These are phyloP conservation scores for Hippocampus zosterae DNA, from an alignment of 2,113 vertebrate genomes.

Conservation along the genomic window DNA sequence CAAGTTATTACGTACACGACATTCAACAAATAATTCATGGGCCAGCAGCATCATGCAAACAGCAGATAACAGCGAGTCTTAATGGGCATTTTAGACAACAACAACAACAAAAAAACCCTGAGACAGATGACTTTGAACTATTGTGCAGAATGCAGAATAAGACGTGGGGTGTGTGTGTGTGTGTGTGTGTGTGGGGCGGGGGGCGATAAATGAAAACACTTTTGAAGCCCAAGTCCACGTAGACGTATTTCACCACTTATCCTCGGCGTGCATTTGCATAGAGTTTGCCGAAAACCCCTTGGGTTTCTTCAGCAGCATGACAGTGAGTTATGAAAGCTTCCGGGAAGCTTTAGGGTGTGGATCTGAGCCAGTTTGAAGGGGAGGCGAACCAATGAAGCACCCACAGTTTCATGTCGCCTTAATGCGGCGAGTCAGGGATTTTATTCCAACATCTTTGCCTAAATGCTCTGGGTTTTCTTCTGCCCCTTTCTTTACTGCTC, in stretches of 20 bases:
- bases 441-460: conserved; percentile 63
- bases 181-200: no score
- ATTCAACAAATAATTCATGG: conserved; percentile 41
- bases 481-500: conserved; percentile 30
- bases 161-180: neutral
- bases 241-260: conserved; percentile 47
- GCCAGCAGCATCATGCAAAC: conserved; percentile 51
- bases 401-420: conserved; percentile 75
- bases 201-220: conserved; percentile 11
- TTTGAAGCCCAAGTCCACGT: conserved; percentile 43
- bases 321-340: conserved; percentile 68
- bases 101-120: conserved; percentile 18
- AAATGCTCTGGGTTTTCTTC: conserved; percentile 63
- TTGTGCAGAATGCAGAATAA: conserved; percentile 36
- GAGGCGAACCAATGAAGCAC: conserved; percentile 70
- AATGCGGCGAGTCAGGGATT: conserved; percentile 73
- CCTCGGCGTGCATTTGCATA: conserved; percentile 58
- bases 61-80: conserved; percentile 45
- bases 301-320: conserved; percentile 66
- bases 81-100: conserved; percentile 33
- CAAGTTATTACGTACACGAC: conserved; percentile 44
- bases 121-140: conserved; percentile 42
- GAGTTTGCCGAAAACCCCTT: conserved; percentile 55
- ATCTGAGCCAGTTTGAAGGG: conserved; percentile 73
- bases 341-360: conserved; percentile 67